Evolutionary conservation across 1,140 invertebrate species (phyloP), one percentile per base, ranked within the genome.

Genomic region (Musca vetustissima): DNA sequence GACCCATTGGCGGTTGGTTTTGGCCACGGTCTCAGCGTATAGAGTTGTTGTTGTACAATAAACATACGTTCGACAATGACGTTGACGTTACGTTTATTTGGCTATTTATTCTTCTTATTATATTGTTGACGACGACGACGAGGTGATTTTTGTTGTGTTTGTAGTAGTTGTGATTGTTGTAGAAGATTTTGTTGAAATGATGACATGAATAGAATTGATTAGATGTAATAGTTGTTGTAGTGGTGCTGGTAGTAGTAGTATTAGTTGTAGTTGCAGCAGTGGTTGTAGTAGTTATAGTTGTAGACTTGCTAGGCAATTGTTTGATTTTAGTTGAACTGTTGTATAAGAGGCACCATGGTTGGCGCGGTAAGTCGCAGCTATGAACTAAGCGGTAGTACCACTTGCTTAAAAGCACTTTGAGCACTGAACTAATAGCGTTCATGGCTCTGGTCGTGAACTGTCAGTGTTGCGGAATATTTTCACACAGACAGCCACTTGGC

Each of bases 381-480:
- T 59, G 15, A 61, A 61, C 28, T 17, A 61, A 61, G 57, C 57
- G 57, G 57, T 61, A 66, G 69, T 69, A 67, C 70, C 50, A 70
- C 70, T 72, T 70, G 70, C 61, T 72, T 66, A 71, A 69, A 69
- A 70, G 70, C 72, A 73, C 72, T 69, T 64, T 70, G 64, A 70
- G 72, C 70, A 73, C 70, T 71, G 66, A 73, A 71, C 70, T 69
- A 66, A 64, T 25, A 57, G 70, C 73, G 72, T 72, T 71, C 75
- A 78, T 78, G 76, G 72, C 69, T 64, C 50, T 52, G 61, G 69
- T 61, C 74, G 78, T 81, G 77, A 76, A 81, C 78, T 75, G 69
- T 61, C 66, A 69, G 65, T 52, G 64, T 55, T 64, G 68, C 65
- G 53, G 68, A 68, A 67, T 69, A 53, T 66, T 66, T 61, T 61